A percentile compares a stretch with the other conserved stretches of the same genome.
Evolutionary conservation across 1,140 invertebrate genomes (phyloP).

Genomic region (Zaprionus capensis): DNA sequence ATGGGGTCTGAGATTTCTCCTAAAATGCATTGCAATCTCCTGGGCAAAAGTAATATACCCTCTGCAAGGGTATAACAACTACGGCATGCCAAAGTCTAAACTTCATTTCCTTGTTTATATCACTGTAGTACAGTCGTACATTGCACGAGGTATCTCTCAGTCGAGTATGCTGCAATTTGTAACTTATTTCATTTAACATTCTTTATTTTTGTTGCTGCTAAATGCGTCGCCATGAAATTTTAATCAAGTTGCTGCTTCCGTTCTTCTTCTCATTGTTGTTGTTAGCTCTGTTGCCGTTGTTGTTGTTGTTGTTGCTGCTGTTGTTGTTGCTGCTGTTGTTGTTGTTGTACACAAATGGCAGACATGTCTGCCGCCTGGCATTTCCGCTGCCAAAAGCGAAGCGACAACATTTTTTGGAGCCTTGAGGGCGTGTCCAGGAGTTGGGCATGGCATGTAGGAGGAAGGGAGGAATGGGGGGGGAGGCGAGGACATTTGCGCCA

Average conservation of each 20-base stretch:
- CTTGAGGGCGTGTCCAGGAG: slow-evolving; percentile 28
- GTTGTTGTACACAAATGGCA: slow-evolving; percentile 42
- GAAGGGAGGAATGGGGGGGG: background rate
- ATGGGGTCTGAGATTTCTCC: too few relatives aligned
- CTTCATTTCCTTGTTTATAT: too few relatives aligned
- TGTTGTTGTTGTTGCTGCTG: background rate
- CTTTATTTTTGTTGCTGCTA: slow-evolving; percentile 31
- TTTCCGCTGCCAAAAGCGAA: slow-evolving; percentile 43
- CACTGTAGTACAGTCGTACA: too few relatives aligned
- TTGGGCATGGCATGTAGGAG: background rate
- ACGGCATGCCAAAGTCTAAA: too few relatives aligned
- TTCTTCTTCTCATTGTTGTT: slow-evolving; percentile 24
- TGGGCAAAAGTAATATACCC: too few relatives aligned
- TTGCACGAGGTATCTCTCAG: background rate
- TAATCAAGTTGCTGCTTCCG: slow-evolving; percentile 60
- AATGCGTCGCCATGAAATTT: slow-evolving; percentile 66
- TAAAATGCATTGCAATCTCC: too few relatives aligned
- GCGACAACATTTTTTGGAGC: slow-evolving; percentile 38
- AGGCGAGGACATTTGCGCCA: background rate
- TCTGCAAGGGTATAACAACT: too few relatives aligned
- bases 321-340: slow-evolving; percentile 7
- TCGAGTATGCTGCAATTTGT: background rate
- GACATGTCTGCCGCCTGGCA: slow-evolving; percentile 60
- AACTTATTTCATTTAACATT: slow-evolving; percentile 3
- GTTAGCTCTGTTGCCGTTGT: background rate